Conservation (phyloP, 2,888 invertebrate species). For the Halocaridina rubra region DNA sequence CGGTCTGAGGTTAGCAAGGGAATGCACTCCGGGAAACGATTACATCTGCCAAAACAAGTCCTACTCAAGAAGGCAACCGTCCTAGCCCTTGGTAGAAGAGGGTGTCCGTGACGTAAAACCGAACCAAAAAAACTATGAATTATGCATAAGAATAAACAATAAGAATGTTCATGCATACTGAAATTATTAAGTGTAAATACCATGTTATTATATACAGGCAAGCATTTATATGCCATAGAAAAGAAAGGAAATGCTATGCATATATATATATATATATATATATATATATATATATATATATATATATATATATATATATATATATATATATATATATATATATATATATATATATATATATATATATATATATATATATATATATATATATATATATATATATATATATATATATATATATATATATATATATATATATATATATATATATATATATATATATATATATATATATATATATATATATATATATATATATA, state of each 20-base stretch:
- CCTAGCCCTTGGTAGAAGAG: too few relatives aligned
- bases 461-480: neutral
- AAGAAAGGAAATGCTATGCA: neutral
- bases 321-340: slow-evolving; percentile 1
- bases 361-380: slow-evolving; percentile 23
- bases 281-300: neutral
- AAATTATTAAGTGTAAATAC: too few relatives aligned
- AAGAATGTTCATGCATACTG: too few relatives aligned
- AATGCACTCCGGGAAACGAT: too few relatives aligned
- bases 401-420: slow-evolving; percentile 5
- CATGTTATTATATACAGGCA: too few relatives aligned
- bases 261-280: neutral
- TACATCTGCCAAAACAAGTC: too few relatives aligned
- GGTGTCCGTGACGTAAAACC: too few relatives aligned
- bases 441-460: neutral
- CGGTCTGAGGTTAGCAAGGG: too few relatives aligned
- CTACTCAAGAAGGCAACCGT: too few relatives aligned
- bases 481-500: slow-evolving; percentile 3
- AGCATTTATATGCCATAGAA: neutral
- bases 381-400: slow-evolving; percentile 23
- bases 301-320: neutral
- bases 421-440: neutral
- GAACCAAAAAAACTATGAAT: too few relatives aligned
- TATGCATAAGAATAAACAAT: too few relatives aligned
- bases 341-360: slow-evolving; percentile 21